A percentile compares a stretch with the other conserved stretches of the same genome.
Evolutionary conservation across 2,797 vertebrate species (phyloP).

Genomic region (Siniperca obscura): DNA sequence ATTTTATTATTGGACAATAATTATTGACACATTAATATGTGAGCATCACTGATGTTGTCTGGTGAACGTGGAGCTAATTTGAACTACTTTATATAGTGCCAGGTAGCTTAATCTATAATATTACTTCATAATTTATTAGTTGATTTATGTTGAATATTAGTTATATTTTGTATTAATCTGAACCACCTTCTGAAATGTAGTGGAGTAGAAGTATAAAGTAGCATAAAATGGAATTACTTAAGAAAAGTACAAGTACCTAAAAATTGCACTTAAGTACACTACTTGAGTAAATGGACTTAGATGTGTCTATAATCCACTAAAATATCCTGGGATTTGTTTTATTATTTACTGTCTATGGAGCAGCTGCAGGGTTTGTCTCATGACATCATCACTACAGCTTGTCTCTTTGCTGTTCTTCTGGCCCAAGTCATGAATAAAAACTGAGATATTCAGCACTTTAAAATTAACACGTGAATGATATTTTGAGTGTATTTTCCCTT

Average conservation of each 20-base stretch:
- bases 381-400: conserved; percentile 33
- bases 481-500: not conserved
- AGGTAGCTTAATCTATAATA: not conserved
- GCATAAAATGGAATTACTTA: not conserved
- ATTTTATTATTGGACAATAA: not conserved
- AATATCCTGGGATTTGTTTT: conserved; percentile 18
- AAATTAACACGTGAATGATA: conserved; percentile 11
- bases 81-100: not conserved
- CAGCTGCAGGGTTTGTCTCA: conserved; percentile 40
- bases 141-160: not conserved
- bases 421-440: conserved; percentile 17
- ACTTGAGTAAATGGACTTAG: no score
- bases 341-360: conserved; percentile 43
- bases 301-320: conserved; percentile 25
- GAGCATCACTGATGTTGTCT: not conserved
- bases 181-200: no score
- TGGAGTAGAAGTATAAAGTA: not conserved
- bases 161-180: not conserved
- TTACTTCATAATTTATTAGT: not conserved
- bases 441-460: conserved; percentile 6
- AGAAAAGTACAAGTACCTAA: not conserved
- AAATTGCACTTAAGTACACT: not conserved
- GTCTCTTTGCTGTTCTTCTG: conserved; percentile 18
- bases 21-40: not conserved
- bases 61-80: not conserved